These are phyloP conservation scores for Tinea trinotella DNA, from an alignment of 2,888 invertebrate species.

Conservation along the genomic window DNA sequence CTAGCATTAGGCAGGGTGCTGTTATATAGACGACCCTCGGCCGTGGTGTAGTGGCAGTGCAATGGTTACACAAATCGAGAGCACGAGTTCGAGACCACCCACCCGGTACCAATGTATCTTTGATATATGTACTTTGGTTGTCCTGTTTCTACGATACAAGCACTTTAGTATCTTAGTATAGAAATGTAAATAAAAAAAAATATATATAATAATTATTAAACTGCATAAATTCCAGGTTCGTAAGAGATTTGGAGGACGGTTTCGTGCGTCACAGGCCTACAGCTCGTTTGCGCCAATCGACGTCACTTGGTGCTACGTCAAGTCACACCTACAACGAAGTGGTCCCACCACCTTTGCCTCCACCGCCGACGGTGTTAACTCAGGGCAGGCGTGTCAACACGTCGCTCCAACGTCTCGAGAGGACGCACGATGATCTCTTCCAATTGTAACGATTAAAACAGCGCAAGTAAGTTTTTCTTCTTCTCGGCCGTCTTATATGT, in stretches of 20 bases:
- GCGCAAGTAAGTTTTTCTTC: slow-evolving; percentile 58
- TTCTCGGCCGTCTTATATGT: no score
- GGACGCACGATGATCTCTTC: slow-evolving; percentile 91
- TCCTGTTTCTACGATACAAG: no score
- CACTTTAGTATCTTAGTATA: no score
- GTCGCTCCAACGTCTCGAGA: slow-evolving; percentile 85
- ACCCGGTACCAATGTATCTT: no score
- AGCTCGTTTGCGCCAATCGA: slow-evolving; percentile 71
- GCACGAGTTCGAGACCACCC: no score
- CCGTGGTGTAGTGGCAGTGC: no score
- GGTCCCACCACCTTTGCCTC: slow-evolving; percentile 65
- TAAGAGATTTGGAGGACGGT: slow-evolving; percentile 66
- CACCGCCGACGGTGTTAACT: slow-evolving; percentile 80
- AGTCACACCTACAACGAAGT: slow-evolving; percentile 52
- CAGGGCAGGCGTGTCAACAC: slow-evolving; percentile 85
- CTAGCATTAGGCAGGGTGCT: no score
- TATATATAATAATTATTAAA: no score
- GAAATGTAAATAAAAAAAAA: no score
- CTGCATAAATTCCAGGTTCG: slow-evolving; percentile 56
- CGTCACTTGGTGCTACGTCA: slow-evolving; percentile 57
- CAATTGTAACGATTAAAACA: slow-evolving; percentile 84
- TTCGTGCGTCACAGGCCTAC: slow-evolving; percentile 68
- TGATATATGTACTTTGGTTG: no score
- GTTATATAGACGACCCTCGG: no score
- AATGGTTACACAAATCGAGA: no score